Evolutionary conservation across 2,113 vertebrate genomes (phyloP).

Genomic region (Arenaria interpres): DNA sequence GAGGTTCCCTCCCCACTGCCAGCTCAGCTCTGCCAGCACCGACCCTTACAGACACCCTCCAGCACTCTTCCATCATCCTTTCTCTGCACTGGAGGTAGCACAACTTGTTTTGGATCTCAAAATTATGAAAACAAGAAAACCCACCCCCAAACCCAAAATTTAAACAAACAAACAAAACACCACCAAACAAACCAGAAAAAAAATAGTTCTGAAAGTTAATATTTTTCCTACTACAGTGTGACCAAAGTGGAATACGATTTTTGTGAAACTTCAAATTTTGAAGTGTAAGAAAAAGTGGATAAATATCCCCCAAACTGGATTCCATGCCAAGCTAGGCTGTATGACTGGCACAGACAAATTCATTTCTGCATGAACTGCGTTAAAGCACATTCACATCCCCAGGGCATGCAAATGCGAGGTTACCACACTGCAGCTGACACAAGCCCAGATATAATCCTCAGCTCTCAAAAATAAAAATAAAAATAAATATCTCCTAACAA

Average conservation of each 20-base stretch:
- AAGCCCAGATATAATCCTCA: neutral
- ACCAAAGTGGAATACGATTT: neutral
- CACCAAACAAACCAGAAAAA: neutral
- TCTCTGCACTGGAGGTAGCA: neutral
- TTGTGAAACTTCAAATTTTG: neutral
- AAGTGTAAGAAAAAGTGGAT: neutral
- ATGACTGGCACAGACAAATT: neutral
- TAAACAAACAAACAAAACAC: neutral
- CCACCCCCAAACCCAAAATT: neutral
- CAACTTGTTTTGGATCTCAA: neutral
- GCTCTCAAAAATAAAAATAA: neutral
- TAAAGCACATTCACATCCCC: conserved; percentile 42
- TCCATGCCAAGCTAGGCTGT: neutral
- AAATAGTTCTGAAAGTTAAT: neutral
- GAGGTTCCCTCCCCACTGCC: neutral
- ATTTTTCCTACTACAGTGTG: neutral
- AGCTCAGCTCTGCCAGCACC: neutral
- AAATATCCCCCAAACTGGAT: conserved; percentile 7
- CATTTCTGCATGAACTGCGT: neutral
- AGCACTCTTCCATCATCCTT: neutral
- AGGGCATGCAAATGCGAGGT: conserved; percentile 42
- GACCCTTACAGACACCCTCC: too few species aligned
- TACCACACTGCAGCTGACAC: conserved; percentile 27
- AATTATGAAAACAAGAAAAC: neutral
- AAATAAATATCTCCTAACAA: neutral